Base-by-base conservation (phyloP, 2,888 invertebrate genomes). In the Heterodera filipjevi region DNA sequence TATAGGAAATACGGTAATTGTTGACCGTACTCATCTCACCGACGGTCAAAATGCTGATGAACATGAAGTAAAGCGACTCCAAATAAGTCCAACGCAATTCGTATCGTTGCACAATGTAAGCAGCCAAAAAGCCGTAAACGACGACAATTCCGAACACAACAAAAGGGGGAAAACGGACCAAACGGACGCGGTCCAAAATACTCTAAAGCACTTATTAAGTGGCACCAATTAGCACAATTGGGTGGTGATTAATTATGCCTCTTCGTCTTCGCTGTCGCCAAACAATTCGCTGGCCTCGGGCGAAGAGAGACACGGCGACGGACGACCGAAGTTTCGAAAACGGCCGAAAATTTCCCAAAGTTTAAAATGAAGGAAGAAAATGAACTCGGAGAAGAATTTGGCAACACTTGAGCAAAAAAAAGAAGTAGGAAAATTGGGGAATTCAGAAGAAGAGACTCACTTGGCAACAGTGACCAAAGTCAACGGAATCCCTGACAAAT, bases 381-480 rank as follows among this genome's bases (percentile, higher is more conserved):
- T 82, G 14, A 83, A 82, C 70, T 88, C 88, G 3, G 88, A 46
- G 5, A 77, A 77, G n/a, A 77, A 77, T 68, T 77, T 70, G 66
- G 66, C 77, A 19, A 70, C 39, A 27, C 66, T 68, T 32, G 2
- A 75, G 6, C n/a, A 70, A 72, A 32, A 32, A 77, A 30, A 35
- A 22, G 16, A 44, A 27, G 8, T 22, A 33, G 3, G 27, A 35
- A 71, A 16, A 1, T 14, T 27, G n/a, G n/a, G 33, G n/a, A 59
- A 77, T 35, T 68, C 22, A 53, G n/a, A 66, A 16, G 5, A 19
- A 5, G 39, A 44, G 1, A 84, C 80, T 79, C 85, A 87, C 73
- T 87, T 88, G 71, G 87, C 87, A 27, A 88, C 83, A 77, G 87
- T 88, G 3, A 87, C 87, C 3, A 95, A 91, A 0, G 95, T 95